Evolutionary conservation across 2,113 vertebrate genomes (phyloP), one percentile per base, ranked within the genome.

Genomic region (Motacilla tschutschensis): DNA sequence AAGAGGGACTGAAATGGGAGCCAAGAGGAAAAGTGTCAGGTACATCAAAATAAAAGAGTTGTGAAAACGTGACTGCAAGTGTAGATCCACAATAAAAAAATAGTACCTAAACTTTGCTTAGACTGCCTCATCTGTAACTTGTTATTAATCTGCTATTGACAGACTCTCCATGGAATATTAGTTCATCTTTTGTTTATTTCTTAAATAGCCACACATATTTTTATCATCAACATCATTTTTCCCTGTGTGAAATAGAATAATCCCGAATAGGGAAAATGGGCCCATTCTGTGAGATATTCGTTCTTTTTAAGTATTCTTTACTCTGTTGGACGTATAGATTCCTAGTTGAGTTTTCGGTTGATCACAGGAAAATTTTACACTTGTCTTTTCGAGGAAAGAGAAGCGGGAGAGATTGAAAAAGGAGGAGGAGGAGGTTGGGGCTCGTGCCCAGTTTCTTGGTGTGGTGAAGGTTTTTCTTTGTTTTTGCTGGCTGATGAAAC

Each of bases 21-120:
- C 76, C 69, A 78, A 71, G 81, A 85, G 76, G 78, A 72, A 80
- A 85, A 65, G 87, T 78, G 69, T 91, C 83, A 91, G 77, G 87
- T 92, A 93, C 92, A 79, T 82, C 41, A 77, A 79, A 86, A 88
- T 65, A 75, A 90, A 36, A 69, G 69, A 72, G 66, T 50, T 79
- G 64, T 90, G 84, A 87, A 91, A 88, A 85, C 0, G 2, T 65
- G 72, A 51, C 44, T 51, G 63, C 40, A 62, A 33, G 19, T 43
- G 51, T 60, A 79, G 88, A 89, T 58, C 64, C 29, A 12, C 55
- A 57, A 60, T 57, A 63, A 85, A 72, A 66, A 82, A 71, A 38
- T 12, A 71, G 35, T 74, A 44, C 50, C 33, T 91, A 44, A 85
- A 73, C 64, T 89, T 80, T 46, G 40, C 47, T 91, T 46, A 50